These are phyloP conservation scores for Tholera decimalis DNA, from an alignment of 2,888 invertebrate genomes.

Conservation along the genomic window DNA sequence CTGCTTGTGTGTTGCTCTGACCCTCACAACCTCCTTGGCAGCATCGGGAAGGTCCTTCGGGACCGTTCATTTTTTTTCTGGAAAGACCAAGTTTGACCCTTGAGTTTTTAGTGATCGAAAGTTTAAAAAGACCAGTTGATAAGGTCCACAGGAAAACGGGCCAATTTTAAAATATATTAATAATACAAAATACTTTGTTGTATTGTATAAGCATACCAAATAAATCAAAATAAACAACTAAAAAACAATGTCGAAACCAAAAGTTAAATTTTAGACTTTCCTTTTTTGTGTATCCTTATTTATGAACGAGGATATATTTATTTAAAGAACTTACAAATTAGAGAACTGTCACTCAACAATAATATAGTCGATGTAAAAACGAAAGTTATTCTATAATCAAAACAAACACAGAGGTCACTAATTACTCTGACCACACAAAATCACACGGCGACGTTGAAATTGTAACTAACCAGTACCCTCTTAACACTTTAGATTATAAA, in stretches of 20 bases:
- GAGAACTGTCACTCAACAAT: constrained; percentile 33
- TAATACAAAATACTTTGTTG: neutral
- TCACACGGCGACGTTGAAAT: constrained; percentile 55
- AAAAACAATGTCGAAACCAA: neutral
- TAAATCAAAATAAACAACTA: neutral
- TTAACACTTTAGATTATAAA: constrained; percentile 68
- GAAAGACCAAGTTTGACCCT: constrained; percentile 46
- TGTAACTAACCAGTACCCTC: constrained; percentile 67
- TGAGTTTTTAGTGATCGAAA: neutral
- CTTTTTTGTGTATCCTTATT: neutral
- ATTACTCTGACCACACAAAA: constrained; percentile 59
- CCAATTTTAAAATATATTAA: neutral
- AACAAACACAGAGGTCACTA: constrained; percentile 62
- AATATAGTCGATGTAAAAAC: constrained; percentile 18
- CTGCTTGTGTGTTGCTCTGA: constrained; percentile 60
- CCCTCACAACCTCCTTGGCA: constrained; percentile 47
- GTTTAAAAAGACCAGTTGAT: neutral
- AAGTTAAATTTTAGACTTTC: neutral
- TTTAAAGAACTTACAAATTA: constrained; percentile 21
- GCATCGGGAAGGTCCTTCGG: constrained; percentile 76
- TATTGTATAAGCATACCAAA: neutral
- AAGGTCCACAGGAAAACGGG: neutral
- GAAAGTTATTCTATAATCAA: constrained; percentile 43
- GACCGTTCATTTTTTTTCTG: constrained; percentile 85
- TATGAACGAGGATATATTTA: neutral